These are phyloP conservation scores for Pristionchus exspectatus DNA, from an alignment of 2,888 invertebrate genomes.

Conservation along the genomic window DNA sequence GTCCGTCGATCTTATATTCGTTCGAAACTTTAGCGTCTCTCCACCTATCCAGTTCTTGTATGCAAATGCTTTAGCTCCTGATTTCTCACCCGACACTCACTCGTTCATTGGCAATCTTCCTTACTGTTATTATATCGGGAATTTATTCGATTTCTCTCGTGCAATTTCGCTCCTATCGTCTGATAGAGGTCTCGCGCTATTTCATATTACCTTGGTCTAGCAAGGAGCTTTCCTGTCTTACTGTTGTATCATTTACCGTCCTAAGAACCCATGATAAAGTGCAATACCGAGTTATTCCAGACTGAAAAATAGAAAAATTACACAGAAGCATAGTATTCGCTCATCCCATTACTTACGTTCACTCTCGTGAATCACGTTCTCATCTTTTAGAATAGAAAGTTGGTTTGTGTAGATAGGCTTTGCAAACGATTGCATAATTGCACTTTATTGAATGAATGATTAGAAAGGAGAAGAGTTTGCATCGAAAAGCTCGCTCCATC, in stretches of 20 bases:
- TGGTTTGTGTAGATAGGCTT: too few species aligned
- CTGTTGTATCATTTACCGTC: background rate
- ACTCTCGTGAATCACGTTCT: too few species aligned
- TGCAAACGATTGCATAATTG: too few species aligned
- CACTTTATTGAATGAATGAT: too few species aligned
- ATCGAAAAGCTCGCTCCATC: too few species aligned
- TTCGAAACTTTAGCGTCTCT: slow-evolving; percentile 27
- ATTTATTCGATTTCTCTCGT: background rate
- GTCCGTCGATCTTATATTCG: slow-evolving; percentile 25
- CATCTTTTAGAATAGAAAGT: too few species aligned
- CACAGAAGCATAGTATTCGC: too few species aligned
- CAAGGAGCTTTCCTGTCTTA: slow-evolving; percentile 35
- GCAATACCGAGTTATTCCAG: slow-evolving; percentile 13
- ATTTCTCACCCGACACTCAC: slow-evolving; percentile 25
- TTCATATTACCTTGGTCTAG: slow-evolving; percentile 19
- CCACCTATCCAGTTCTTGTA: background rate
- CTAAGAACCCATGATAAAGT: slow-evolving; percentile 36
- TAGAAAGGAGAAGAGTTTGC: too few species aligned
- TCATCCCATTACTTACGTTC: too few species aligned
- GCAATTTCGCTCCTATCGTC: background rate
- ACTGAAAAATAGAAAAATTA: too few species aligned
- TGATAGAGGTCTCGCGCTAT: slow-evolving; percentile 2
- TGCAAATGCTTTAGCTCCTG: slow-evolving; percentile 19
- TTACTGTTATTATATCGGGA: slow-evolving; percentile 35
- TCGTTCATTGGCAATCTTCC: slow-evolving; percentile 34